Evolutionary conservation across 2,113 vertebrate species (phyloP).

Genomic region (Cisticola juncidis): DNA sequence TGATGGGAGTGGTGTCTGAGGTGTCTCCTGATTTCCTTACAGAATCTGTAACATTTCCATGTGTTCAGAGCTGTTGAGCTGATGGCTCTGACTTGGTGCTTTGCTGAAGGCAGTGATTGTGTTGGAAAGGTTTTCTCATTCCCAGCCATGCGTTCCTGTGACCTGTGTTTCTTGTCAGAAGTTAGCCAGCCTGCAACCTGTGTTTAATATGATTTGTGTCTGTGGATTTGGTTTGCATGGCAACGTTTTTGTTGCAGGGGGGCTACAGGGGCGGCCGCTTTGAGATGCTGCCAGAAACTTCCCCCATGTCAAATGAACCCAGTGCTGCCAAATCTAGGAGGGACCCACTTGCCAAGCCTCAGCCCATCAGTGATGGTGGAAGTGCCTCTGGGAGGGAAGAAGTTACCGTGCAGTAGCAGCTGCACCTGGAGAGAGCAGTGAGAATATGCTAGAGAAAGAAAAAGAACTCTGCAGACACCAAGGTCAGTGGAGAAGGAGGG

Average conservation of each 20-base stretch:
- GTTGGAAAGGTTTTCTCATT: background rate
- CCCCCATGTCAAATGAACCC: rapidly evolving
- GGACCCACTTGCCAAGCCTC: background rate
- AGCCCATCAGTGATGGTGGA: rapidly evolving
- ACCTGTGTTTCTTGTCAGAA: background rate
- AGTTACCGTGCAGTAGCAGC: background rate
- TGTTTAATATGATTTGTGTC: background rate
- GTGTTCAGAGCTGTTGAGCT: background rate
- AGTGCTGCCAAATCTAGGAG: background rate
- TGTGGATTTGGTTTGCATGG: background rate
- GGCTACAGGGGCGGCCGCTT: background rate
- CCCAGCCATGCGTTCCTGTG: background rate
- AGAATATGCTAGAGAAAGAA: background rate
- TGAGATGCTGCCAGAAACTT: background rate
- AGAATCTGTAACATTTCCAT: background rate
- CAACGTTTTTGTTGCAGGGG: background rate
- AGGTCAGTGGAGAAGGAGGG: background rate
- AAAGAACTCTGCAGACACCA: background rate
- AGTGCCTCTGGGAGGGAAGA: background rate
- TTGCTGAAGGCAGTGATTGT: background rate
- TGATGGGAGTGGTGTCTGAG: background rate
- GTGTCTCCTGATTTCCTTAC: background rate
- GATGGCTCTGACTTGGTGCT: background rate
- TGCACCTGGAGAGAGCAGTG: background rate
- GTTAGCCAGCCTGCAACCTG: background rate